Evolutionary conservation across 2,797 vertebrate species (phyloP), one percentile per base, ranked within the genome.

Genomic region (Poecilia gillii): DNA sequence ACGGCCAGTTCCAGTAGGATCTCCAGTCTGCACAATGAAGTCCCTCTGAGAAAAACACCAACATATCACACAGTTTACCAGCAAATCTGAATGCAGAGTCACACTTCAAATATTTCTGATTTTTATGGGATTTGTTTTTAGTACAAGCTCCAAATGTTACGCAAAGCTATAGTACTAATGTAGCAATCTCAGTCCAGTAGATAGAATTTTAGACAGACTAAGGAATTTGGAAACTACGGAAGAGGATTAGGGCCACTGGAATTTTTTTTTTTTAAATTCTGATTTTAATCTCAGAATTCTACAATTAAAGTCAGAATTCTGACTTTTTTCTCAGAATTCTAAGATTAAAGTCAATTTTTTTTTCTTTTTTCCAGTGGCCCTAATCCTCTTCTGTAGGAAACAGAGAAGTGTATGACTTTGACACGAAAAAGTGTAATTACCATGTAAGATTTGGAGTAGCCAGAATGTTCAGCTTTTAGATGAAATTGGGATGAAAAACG

Each of bases 1-100:
- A 71, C 97, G 96, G 4, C 98, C 98, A 20, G 97, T 97, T 39
- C 98, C 98, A 33, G 96, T 96, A 55, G 98, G 98, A 85, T 99
- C 98, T 57, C 98, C 98, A 2, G 97, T 98, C 91, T 99, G 98
- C 85, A 99, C 90, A 77, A 99, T 97, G 91, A 99, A 99, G 89
- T 98, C 97, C 90, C 97, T 98, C 98, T 99, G 84, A 72, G 87
- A 75, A 79, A 36, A 16, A 87, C 5, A 81, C 25, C 71, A 49
- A 49, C 6, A 49, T 47, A 18, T 47, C 4, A 6, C 46, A 25
- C 25, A 55, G 23, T 11, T 55, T 7, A 28, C 16, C 45, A 47
- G 28, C 31, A 62, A 31, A 31, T 2, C 14, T 62, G 28, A 62
- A 33, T 14, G 18, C 6, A 59, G 4, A 59, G 12, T 16, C 5